These are phyloP conservation scores for Drosophila demipolita DNA, from an alignment of 2,888 invertebrate genomes.

Conservation along the genomic window DNA sequence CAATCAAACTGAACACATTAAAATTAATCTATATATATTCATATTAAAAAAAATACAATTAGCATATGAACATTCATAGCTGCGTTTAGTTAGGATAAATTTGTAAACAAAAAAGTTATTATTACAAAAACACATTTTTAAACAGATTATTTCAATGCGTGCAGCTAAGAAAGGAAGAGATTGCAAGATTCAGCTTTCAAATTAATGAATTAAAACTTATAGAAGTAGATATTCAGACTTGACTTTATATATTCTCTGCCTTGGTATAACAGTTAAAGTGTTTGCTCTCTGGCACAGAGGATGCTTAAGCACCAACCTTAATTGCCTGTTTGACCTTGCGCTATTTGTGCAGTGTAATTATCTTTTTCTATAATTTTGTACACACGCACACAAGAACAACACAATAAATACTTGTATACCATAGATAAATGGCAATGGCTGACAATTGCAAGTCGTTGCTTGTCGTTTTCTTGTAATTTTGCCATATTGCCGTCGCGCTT, in stretches of 20 bases:
- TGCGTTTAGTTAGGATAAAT: no score
- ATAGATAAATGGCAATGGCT: slow-evolving; percentile 37
- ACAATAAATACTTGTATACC: slow-evolving; percentile 47
- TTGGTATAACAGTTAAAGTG: not conserved
- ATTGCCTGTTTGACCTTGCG: not conserved
- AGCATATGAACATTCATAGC: no score
- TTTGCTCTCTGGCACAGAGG: not conserved
- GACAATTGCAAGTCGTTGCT: slow-evolving; percentile 20
- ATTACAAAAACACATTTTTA: no score
- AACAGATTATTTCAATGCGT: no score
- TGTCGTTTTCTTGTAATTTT: slow-evolving; percentile 4
- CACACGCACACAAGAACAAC: slow-evolving; percentile 15
- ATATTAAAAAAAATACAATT: no score
- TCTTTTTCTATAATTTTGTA: slow-evolving; percentile 1
- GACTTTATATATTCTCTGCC: not conserved
- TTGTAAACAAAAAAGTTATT: no score
- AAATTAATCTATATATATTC: no score
- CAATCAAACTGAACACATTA: no score
- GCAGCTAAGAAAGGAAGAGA: no score
- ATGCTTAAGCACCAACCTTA: not conserved
- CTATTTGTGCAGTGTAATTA: slow-evolving; percentile 43
- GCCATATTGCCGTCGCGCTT: not conserved
- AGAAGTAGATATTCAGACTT: no score
- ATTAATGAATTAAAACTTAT: no score
- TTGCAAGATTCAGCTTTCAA: no score